Conservation (phyloP, 2,888 invertebrate genomes). For the Dryobotodes eremita region DNA sequence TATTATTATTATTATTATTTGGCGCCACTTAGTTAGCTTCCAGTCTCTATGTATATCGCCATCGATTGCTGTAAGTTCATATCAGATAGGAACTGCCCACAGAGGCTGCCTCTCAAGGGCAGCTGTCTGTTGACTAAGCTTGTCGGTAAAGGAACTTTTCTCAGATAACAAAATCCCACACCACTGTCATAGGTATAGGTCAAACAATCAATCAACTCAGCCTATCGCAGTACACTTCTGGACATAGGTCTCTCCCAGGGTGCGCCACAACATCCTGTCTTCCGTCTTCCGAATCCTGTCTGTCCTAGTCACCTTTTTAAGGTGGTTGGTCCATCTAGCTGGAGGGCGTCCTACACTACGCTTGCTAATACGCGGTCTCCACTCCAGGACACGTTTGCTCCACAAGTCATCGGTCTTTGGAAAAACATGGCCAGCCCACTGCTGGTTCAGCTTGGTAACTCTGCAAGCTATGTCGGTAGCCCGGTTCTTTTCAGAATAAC, state of each 20-base stretch:
- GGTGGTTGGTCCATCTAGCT: too few species aligned
- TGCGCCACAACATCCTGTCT: background rate
- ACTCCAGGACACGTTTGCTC: background rate
- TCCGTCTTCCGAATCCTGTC: background rate
- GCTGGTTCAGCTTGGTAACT: background rate
- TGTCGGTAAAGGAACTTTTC: background rate
- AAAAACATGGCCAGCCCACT: background rate
- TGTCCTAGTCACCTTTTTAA: background rate
- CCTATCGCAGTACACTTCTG: background rate
- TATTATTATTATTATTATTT: too few species aligned
- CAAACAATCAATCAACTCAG: background rate
- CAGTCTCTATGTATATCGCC: background rate
- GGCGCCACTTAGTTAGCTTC: background rate
- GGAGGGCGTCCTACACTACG: too few species aligned
- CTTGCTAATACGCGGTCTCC: background rate
- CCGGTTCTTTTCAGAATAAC: background rate
- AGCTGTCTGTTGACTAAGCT: slow-evolving; percentile 1
- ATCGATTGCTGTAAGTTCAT: slow-evolving; percentile 20
- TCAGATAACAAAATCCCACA: background rate
- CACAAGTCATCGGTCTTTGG: background rate
- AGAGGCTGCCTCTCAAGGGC: background rate
- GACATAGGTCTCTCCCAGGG: background rate
- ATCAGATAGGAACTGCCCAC: background rate
- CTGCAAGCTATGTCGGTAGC: too few species aligned
- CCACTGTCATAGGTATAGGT: background rate